A percentile compares a stretch with the other conserved stretches of the same genome.
Evolutionary conservation across 2,113 vertebrate species (phyloP).

Genomic region (Rattus norvegicus): GRCr8 NC_086024.1:57421001-57421500

Average conservation of each 20-base stretch:
- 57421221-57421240: neutral
- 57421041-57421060: neutral
- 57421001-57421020: constrained; percentile 6
- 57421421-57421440: neutral
- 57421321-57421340: neutral
- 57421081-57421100: neutral
- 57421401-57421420: neutral
- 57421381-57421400: neutral
- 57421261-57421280: neutral
- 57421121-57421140: neutral
- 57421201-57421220: neutral
- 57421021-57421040: neutral
- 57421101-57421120: neutral
- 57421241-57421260: neutral
- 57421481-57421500: neutral
- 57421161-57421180: neutral
- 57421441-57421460: neutral
- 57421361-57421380: neutral
- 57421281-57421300: neutral
- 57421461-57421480: neutral
- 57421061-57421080: neutral
- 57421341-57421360: neutral
- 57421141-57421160: neutral
- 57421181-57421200: neutral
- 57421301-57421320: neutral